A percentile compares a stretch with the other conserved stretches of the same genome.
Conservation (phyloP, 2,797 vertebrate species). For the Schizothorax lantsangensis region DNA sequence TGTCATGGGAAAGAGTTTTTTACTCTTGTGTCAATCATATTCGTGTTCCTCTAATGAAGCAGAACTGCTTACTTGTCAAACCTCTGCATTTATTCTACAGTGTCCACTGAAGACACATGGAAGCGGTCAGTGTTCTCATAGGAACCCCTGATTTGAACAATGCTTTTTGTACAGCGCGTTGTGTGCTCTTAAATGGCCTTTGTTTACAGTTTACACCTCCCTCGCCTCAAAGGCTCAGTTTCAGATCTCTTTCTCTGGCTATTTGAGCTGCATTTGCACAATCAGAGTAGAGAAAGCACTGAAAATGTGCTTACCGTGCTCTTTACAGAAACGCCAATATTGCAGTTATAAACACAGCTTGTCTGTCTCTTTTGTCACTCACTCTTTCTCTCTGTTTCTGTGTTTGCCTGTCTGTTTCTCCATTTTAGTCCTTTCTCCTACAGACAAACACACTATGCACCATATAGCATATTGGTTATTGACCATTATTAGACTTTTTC, state of each 20-base stretch:
- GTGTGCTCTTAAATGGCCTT: slow-evolving; percentile 22
- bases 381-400: neutral
- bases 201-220: slow-evolving; percentile 39
- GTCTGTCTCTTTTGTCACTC: slow-evolving; percentile 10
- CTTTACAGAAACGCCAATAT: slow-evolving; percentile 21
- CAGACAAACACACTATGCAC: neutral
- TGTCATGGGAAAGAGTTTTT: slow-evolving; percentile 19
- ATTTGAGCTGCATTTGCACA: slow-evolving; percentile 34
- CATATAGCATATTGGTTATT: neutral
- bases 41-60: slow-evolving; percentile 12
- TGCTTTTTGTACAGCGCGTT: neutral
- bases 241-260: slow-evolving; percentile 42
- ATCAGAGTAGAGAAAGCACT: slow-evolving; percentile 10
- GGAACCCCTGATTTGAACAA: neutral
- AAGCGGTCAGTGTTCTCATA: slow-evolving; percentile 8
- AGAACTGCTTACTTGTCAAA: slow-evolving; percentile 3
- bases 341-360: slow-evolving; percentile 33
- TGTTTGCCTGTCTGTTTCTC: neutral
- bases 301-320: slow-evolving; percentile 22
- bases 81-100: neutral
- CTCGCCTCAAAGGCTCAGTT: slow-evolving; percentile 23
- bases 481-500: neutral
- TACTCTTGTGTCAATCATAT: slow-evolving; percentile 10
- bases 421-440: neutral
- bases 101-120: slow-evolving; percentile 9